These are phyloP conservation scores for Gallinago solitaria DNA, from an alignment of 2,797 vertebrate genomes.

Conservation along the genomic window DNA sequence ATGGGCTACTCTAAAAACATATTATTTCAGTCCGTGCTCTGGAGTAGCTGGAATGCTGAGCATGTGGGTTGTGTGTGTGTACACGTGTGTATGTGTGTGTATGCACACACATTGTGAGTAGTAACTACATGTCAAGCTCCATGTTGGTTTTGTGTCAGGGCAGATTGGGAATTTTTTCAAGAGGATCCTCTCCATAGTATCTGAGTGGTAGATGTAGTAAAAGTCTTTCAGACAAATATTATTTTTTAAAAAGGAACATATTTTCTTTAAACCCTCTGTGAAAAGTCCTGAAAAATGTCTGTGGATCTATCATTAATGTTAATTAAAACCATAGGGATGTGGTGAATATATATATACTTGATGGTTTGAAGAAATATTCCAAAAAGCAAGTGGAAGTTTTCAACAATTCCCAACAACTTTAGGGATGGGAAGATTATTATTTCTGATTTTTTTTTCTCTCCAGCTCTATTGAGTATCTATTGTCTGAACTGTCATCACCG, in stretches of 20 bases:
- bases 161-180: neutral
- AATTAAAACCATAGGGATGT: neutral
- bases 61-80: accelerated
- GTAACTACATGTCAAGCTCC: neutral
- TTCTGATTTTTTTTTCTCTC: neutral
- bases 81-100: accelerated
- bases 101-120: neutral
- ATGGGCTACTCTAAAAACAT: neutral
- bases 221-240: neutral
- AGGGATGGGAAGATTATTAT: neutral
- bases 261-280: accelerated
- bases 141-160: neutral
- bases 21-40: neutral
- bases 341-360: neutral
- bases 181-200: neutral
- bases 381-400: neutral
- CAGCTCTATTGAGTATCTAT: accelerated
- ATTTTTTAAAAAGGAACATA: neutral
- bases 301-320: neutral
- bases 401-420: neutral
- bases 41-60: neutral
- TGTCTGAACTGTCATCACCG: neutral
- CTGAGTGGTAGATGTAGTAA: neutral
- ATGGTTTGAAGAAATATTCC: neutral
- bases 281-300: neutral